phyloP scores from a whole-genome alignment of 1,140 invertebrate species.

The Drosophila pachea region DNA sequence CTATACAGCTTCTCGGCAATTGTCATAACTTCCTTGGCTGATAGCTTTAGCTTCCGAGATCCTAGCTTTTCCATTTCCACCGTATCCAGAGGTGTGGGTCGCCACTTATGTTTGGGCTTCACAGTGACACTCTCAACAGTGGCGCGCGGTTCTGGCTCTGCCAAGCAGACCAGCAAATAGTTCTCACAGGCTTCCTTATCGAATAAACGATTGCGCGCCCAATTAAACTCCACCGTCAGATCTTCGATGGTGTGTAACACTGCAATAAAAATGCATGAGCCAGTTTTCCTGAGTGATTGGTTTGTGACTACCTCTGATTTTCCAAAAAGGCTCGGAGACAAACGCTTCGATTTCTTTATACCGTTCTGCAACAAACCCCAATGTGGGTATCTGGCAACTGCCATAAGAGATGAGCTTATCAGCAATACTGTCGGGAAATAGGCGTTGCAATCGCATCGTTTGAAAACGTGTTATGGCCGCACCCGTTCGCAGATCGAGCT shows the following conservation, averaged over 20 bases:
- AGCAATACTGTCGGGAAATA: constrained; percentile 88
- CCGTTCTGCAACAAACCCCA: constrained; percentile 97
- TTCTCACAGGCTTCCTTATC: constrained; percentile 90
- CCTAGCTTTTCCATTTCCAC: constrained; percentile 97
- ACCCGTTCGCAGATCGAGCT: constrained; percentile 97
- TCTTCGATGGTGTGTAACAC: constrained; percentile 86
- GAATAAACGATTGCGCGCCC: constrained; percentile 94
- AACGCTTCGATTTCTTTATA: constrained; percentile 94
- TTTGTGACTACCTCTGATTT: constrained; percentile 83
- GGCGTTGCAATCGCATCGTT: constrained; percentile 92
- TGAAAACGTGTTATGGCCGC: constrained; percentile 99
- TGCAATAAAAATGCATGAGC: constrained; percentile 53
- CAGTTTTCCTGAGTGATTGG: background rate
- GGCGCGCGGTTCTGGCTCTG: constrained; percentile 88
- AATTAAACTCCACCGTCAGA: constrained; percentile 90
- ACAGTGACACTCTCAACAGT: constrained; percentile 89
- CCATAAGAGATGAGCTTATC: constrained; percentile 97
- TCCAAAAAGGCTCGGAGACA: constrained; percentile 95
- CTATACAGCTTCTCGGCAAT: constrained; percentile 96
- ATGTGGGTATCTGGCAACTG: constrained; percentile 97
- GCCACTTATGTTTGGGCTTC: constrained; percentile 97
- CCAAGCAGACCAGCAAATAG: constrained; percentile 87
- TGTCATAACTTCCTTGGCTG: constrained; percentile 96
- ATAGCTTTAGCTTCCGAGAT: constrained; percentile 94
- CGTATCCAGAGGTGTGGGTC: constrained; percentile 96